These are phyloP conservation scores for Pseudochromis fuscus DNA, from an alignment of 2,797 vertebrate genomes.

Conservation along the genomic window DNA sequence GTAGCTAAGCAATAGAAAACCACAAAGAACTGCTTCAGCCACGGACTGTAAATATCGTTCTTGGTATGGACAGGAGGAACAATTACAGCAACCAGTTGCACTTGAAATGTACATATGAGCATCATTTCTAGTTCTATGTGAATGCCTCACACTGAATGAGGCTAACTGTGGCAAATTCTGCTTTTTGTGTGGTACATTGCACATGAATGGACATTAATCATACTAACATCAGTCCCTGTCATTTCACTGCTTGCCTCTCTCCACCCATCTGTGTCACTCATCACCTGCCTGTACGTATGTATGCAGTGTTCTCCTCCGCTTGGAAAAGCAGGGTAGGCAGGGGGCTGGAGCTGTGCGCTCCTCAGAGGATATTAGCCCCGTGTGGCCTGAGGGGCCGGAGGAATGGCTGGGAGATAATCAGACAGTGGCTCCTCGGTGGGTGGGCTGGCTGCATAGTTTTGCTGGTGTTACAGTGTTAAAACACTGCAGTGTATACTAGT, in stretches of 20 bases:
- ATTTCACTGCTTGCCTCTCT: slow-evolving; percentile 76
- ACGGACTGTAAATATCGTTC: neutral
- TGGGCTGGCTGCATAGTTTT: slow-evolving; percentile 25
- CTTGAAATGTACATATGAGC: slow-evolving; percentile 4
- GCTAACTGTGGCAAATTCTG: slow-evolving; percentile 2
- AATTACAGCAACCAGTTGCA: neutral
- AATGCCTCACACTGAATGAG: neutral
- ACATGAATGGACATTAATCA: slow-evolving; percentile 37
- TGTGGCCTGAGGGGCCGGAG: slow-evolving; percentile 48
- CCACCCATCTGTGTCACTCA: slow-evolving; percentile 65
- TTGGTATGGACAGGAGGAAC: neutral
- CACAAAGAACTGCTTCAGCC: neutral
- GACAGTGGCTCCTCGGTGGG: slow-evolving; percentile 69
- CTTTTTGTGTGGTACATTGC: slow-evolving; percentile 39
- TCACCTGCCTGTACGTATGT: slow-evolving; percentile 74
- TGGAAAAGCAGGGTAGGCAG: slow-evolving; percentile 77
- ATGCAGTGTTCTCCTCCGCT: slow-evolving; percentile 80
- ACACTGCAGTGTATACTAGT: slow-evolving; percentile 21
- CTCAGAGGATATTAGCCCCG: slow-evolving; percentile 38
- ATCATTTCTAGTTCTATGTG: slow-evolving; percentile 13
- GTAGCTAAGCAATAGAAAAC: too few species aligned
- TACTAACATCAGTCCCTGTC: slow-evolving; percentile 78
- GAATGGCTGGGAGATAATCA: slow-evolving; percentile 70
- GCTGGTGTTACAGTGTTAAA: slow-evolving; percentile 33
- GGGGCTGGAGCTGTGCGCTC: slow-evolving; percentile 41